Conservation (phyloP, 2,888 invertebrate species). For the Ennomos fuscantarius region DNA sequence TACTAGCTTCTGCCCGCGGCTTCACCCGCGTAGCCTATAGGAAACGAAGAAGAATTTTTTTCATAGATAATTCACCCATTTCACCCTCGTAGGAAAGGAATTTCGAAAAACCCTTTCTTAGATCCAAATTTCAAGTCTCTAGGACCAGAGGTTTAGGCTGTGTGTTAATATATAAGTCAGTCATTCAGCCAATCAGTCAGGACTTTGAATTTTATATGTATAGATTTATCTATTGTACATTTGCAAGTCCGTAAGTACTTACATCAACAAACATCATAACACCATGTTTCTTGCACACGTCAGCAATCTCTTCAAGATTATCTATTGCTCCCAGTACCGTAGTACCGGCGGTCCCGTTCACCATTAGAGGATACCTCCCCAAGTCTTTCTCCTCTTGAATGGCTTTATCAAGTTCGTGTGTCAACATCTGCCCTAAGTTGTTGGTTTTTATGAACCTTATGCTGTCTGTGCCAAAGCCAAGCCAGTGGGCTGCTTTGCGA, state of each 20-base stretch:
- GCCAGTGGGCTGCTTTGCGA: slow-evolving; percentile 91
- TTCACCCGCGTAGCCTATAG: too few species aligned
- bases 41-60: too few species aligned
- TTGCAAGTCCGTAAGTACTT: slow-evolving; percentile 52
- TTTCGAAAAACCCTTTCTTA: too few species aligned
- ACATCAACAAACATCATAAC: slow-evolving; percentile 95
- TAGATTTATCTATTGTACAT: neutral
- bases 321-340: slow-evolving; percentile 95
- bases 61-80: too few species aligned
- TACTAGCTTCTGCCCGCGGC: too few species aligned
- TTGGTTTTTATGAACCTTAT: slow-evolving; percentile 88
- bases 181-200: too few species aligned
- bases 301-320: slow-evolving; percentile 87
- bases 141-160: too few species aligned
- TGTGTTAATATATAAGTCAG: too few species aligned
- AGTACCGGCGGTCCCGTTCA: slow-evolving; percentile 91
- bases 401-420: slow-evolving; percentile 84
- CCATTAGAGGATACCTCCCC: slow-evolving; percentile 87
- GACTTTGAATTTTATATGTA: too few species aligned
- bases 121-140: too few species aligned
- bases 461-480: slow-evolving; percentile 93
- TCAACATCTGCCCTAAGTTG: slow-evolving; percentile 87
- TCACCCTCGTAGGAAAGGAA: too few species aligned
- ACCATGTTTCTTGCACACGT: slow-evolving; percentile 87
- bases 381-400: slow-evolving; percentile 75